phyloP scores from a whole-genome alignment of 2,888 invertebrate genomes.

The Julus scanicus region DNA sequence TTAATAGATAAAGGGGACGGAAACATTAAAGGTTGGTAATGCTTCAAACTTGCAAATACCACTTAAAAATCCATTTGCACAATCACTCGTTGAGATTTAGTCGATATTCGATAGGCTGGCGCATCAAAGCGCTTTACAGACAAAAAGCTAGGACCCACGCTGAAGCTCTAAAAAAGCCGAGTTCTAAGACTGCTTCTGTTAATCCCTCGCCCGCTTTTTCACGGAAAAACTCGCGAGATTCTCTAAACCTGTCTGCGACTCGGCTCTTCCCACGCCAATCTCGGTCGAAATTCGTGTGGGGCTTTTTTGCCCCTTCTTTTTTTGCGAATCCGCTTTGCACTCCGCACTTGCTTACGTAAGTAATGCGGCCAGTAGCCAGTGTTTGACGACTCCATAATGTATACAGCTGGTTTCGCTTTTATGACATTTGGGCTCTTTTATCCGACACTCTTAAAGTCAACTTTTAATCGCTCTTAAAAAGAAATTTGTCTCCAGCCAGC shows the following conservation, averaged over 20 bases:
- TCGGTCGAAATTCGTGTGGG: neutral
- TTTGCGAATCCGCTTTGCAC: neutral
- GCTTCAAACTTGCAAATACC: constrained; percentile 44
- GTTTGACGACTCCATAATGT: no score
- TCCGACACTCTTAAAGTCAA: no score
- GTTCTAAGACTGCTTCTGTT: neutral
- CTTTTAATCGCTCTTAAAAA: no score
- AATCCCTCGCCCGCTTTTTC: neutral
- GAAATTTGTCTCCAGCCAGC: no score
- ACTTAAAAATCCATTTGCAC: constrained; percentile 51
- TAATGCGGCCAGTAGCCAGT: no score
- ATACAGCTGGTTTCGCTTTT: no score
- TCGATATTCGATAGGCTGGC: constrained; percentile 48
- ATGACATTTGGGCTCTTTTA: no score
- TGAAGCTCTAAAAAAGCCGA: constrained; percentile 2
- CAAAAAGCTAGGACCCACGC: constrained; percentile 10
- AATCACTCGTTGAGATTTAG: constrained; percentile 35
- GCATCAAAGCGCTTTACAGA: neutral
- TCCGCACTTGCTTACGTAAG: neutral
- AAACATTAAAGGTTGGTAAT: constrained; percentile 45
- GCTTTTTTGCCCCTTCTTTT: neutral
- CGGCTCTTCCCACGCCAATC: neutral
- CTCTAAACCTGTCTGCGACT: neutral
- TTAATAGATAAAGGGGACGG: constrained; percentile 5
- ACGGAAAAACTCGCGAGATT: neutral